Conservation (phyloP, 37 sponge, comb jelly and placozoan species). For the Ianthella basta region DNA sequence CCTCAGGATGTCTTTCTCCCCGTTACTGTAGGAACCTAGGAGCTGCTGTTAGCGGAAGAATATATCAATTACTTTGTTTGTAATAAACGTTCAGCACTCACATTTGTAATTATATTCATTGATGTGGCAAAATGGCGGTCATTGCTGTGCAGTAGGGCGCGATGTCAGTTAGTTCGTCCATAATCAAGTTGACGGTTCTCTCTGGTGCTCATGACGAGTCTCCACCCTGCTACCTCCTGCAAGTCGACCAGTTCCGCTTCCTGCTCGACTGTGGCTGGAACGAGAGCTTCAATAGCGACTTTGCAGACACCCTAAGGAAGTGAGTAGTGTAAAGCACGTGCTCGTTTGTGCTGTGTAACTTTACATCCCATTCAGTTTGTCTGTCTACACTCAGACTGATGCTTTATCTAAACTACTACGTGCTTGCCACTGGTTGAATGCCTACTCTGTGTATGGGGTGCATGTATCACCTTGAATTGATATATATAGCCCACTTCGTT, state of each 20-base stretch:
- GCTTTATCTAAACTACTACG: too few species aligned
- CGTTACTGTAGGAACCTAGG: not conserved
- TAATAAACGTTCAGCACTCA: not conserved
- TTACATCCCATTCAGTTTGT: not conserved
- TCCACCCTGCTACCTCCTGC: conserved; percentile 94
- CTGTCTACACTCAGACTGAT: not conserved
- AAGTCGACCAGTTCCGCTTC: conserved; percentile 96
- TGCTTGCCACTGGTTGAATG: too few species aligned
- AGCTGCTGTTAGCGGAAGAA: not conserved
- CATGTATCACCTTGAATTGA: not conserved
- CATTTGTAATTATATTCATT: not conserved
- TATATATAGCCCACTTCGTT: too few species aligned
- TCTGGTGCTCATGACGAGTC: conserved; percentile 91
- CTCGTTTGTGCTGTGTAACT: too few species aligned
- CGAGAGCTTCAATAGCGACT: conserved; percentile 64
- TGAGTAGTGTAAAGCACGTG: conserved; percentile 38
- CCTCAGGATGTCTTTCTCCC: not conserved
- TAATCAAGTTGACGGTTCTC: conserved; percentile 93
- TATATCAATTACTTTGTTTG: not conserved
- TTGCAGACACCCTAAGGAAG: conserved; percentile 80
- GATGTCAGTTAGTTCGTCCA: conserved; percentile 59
- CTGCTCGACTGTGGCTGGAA: conserved; percentile 99
- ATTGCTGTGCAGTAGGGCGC: not conserved
- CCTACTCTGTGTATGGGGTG: not conserved
- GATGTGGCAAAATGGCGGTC: not conserved